phyloP scores from a whole-genome alignment of 2,113 vertebrate species.

The Nicator chloris region DNA sequence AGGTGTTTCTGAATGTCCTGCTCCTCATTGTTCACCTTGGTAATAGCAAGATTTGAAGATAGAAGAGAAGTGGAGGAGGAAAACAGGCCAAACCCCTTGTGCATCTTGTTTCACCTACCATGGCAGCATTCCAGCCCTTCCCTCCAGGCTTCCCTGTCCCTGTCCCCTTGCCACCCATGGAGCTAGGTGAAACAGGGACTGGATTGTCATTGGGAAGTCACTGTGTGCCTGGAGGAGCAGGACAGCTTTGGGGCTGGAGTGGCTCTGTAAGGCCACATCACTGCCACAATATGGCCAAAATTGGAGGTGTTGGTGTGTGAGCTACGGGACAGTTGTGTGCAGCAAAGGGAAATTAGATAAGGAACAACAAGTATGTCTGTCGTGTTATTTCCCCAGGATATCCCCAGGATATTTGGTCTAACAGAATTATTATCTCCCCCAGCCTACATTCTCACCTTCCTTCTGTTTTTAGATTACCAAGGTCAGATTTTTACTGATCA shows the following conservation, averaged over 20 bases:
- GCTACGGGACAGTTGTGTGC: neutral
- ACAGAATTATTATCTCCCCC: neutral
- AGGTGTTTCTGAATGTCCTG: neutral
- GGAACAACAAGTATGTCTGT: neutral
- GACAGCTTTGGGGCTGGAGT: neutral
- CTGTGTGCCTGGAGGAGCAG: neutral
- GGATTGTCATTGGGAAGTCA: neutral
- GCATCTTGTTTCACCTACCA: neutral
- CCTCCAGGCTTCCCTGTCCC: neutral
- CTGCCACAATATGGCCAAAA: neutral
- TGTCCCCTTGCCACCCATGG: rapidly evolving
- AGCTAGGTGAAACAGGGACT: neutral
- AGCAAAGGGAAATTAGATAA: neutral
- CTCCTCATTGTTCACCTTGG: neutral
- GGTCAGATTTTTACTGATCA: neutral
- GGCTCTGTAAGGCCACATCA: neutral
- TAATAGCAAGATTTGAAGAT: neutral
- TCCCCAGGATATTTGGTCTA: neutral
- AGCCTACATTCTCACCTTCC: neutral
- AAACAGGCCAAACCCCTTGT: neutral
- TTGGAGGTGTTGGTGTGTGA: neutral
- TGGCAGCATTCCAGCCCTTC: neutral
- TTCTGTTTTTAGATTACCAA: neutral
- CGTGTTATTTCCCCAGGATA: neutral
- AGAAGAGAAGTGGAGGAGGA: neutral